phyloP scores from a whole-genome alignment of 2,888 invertebrate species.

The Sphaerophoria taeniata region DNA sequence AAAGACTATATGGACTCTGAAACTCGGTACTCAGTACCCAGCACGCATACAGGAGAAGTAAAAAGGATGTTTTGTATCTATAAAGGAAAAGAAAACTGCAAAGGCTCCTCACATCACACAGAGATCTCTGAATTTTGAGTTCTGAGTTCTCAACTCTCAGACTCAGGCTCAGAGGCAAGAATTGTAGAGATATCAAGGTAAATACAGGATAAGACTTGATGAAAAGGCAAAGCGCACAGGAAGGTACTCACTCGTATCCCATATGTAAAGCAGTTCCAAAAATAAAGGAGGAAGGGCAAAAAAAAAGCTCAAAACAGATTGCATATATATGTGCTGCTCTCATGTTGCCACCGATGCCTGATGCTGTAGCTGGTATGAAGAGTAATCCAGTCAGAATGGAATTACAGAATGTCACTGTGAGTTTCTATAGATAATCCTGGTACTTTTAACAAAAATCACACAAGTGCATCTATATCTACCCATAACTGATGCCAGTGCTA shows the following conservation, averaged over 20 bases:
- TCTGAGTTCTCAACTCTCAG: neutral
- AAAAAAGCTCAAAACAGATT: constrained; percentile 48
- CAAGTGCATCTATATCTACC: constrained; percentile 39
- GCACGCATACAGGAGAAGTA: neutral
- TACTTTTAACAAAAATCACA: constrained; percentile 71
- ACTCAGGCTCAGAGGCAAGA: constrained; percentile 17
- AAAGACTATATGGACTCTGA: neutral
- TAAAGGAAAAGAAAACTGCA: constrained; percentile 21
- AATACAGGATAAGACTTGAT: constrained; percentile 73
- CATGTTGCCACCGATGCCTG: constrained; percentile 40
- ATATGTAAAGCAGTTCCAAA: constrained; percentile 64
- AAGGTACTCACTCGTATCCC: constrained; percentile 15
- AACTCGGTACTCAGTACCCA: neutral
- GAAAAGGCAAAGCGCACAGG: constrained; percentile 65
- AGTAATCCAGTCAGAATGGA: constrained; percentile 72
- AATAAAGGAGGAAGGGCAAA: constrained; percentile 34
- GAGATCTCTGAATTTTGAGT: constrained; percentile 14
- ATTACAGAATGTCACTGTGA: constrained; percentile 74
- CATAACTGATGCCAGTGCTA: no score
- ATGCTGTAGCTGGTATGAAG: constrained; percentile 33
- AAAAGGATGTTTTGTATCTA: constrained; percentile 8
- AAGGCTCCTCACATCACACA: constrained; percentile 37
- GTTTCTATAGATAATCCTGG: constrained; percentile 73
- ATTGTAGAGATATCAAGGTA: constrained; percentile 60
- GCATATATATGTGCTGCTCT: constrained; percentile 58